Evolutionary conservation across 2,797 vertebrate species (phyloP), one percentile per base, ranked within the genome.

Genomic region (Loriculus beryllinus): DNA sequence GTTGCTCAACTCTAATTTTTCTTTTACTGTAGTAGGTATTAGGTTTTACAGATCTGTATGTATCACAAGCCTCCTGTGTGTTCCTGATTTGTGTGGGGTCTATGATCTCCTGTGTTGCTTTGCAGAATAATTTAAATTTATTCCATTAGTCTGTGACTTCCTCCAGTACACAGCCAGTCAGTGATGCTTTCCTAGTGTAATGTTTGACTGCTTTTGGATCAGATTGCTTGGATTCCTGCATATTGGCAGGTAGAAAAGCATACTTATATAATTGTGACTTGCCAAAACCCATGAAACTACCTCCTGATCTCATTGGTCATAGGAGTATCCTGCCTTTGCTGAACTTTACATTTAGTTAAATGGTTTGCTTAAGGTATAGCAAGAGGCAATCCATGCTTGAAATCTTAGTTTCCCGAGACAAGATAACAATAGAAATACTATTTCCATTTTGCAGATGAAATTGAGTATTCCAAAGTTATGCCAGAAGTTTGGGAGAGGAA

Each of bases 211-310:
- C 57, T 52, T 21, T 22, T n/a, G 52, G 39, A n/a, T n/a, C 45
- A 29, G 47, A 37, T n/a, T 39, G 31, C 31, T 60, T 19, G 19
- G 35, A 14, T 33, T 43, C 28, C n/a, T 48, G 42, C 5, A 7
- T 19, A 25, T 37, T 48, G 21, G n/a, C 26, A 20, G 47, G 15
- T 17, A n/a, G 51, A 45, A 42, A 47, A 54, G 31, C 45, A 23
- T 12, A 14, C 6, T 20, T 20, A 3, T 0, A 1, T 25, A 42
- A 10, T 35, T 1, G 7, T 47, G 47, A 60, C 47, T 52, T n/a
- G 60, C 35, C 54, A 35, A 25, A 82, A 75, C 4, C 14, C 4
- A 10, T 10, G 51, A 51, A 63, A 18, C 43, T 43, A 9, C 59
- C 45, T 39, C 20, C 6, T 19, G 28, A 29, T 33, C 13, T 63